Base-by-base conservation (phyloP, 1,140 invertebrate genomes). In the Rhopalosiphum maidis region DNA sequence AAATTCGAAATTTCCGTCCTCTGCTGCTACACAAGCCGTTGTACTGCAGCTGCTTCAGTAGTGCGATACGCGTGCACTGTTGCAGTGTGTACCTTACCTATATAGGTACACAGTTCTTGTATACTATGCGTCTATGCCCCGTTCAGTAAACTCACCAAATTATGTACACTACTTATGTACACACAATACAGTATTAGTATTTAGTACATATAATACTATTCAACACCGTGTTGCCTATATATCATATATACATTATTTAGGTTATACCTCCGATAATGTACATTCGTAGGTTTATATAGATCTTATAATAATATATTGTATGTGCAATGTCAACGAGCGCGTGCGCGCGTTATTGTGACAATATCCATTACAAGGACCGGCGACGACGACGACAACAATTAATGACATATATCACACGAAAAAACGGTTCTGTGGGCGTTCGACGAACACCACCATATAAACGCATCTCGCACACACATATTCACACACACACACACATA, bases 301-400 rank as follows among this genome's bases (percentile, higher is more conserved):
- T 7, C 1, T 7, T 37, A 8, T 15, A n/a, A 11, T 68, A 7
- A 5, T n/a, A 8, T 23, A 23, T 35, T 77, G 60, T 83, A 23
- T 23, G 35, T 6, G 4, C 83, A 43, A 85, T 23, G 37, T 41
- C 82, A 41, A 83, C 37, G 41, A 2, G 41, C 41, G 77, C 18
- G 35, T 8, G 46, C 46, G 82, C 21, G 22, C 23, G 37, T 8
- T 68, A 60, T 77, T n/a, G 18, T 43, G 35, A 91, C 60, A 41
- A 46, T 91, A 91, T 91, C 90, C 90, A 91, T 91, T 91, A 91
- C 68, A 22, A 22, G 25, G 43, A 21, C n/a, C 18, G 46, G 7
- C 83, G 51, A 54, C 25, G 25, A 54, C 25, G 25, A 48, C 41
- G n/a, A 51, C 60, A 25, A 82, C 55, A 43, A 55, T 90, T 90